phyloP scores from a whole-genome alignment of 2,888 invertebrate genomes.

The Drosophila leonis region DNA sequence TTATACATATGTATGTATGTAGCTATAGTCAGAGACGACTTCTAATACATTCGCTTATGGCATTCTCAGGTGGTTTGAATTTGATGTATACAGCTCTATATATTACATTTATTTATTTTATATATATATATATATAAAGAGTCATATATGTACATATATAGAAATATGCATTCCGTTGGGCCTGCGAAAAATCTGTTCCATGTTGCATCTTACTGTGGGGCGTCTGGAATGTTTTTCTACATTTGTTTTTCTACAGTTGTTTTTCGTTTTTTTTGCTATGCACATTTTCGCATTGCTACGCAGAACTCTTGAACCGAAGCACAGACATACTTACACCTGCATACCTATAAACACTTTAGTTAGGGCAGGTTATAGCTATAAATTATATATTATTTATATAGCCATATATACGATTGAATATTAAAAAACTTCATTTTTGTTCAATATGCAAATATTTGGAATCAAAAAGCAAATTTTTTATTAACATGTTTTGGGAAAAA shows the following conservation, averaged over 20 bases:
- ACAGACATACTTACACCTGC: neutral
- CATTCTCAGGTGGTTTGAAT: slow-evolving; percentile 75
- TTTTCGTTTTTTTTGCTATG: slow-evolving; percentile 22
- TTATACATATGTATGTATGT: neutral
- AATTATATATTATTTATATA: neutral
- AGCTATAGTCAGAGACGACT: slow-evolving; percentile 18
- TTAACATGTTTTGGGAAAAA: neutral
- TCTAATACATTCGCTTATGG: slow-evolving; percentile 40
- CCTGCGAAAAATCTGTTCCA: slow-evolving; percentile 68
- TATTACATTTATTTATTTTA: slow-evolving; percentile 2
- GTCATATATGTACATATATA: slow-evolving; percentile 1
- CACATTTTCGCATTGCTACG: slow-evolving; percentile 21
- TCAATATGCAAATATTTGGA: neutral
- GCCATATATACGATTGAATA: neutral
- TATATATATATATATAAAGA: slow-evolving; percentile 12
- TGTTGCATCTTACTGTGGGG: slow-evolving; percentile 35
- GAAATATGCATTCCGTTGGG: slow-evolving; percentile 42
- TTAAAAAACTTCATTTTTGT: neutral
- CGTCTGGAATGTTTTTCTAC: slow-evolving; percentile 58
- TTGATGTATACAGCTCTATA: slow-evolving; percentile 22
- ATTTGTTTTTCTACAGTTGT: slow-evolving; percentile 61
- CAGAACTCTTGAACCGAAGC: slow-evolving; percentile 12
- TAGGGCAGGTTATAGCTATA: slow-evolving; percentile 38
- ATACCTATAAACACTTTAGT: slow-evolving; percentile 18
- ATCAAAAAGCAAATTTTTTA: neutral